Percentiles rank a stretch among this genome's conserved stretches.
These are phyloP conservation scores for Ernsta delagoae DNA, from an alignment of 2,888 invertebrate genomes.

Conservation along the genomic window DNA sequence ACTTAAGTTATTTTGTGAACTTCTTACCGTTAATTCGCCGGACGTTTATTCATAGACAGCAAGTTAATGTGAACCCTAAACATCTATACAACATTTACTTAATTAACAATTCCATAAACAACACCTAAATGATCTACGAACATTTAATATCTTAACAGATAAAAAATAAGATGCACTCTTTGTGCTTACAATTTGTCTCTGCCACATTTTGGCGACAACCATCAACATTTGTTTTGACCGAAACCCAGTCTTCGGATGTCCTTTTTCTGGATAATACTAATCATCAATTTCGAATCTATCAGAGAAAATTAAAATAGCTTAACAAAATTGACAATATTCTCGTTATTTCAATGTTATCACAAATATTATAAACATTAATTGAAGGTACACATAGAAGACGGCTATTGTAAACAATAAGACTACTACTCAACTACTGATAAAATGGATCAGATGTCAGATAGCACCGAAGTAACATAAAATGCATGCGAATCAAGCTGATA, in stretches of 20 bases:
- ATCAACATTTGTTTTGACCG: slow-evolving; percentile 45
- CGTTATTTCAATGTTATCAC: slow-evolving; percentile 40
- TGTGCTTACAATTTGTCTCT: slow-evolving; percentile 63
- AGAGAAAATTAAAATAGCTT: slow-evolving; percentile 55
- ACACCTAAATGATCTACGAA: slow-evolving; percentile 44
- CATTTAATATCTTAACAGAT: slow-evolving; percentile 67
- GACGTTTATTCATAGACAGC: not conserved
- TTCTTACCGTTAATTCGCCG: not conserved
- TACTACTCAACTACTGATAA: slow-evolving; percentile 34
- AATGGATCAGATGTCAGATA: slow-evolving; percentile 28
- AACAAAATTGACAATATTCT: slow-evolving; percentile 35
- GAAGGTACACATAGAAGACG: slow-evolving; percentile 45
- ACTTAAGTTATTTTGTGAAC: not conserved
- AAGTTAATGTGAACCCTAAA: not conserved
- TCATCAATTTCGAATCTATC: slow-evolving; percentile 83
- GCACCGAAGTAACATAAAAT: slow-evolving; percentile 44
- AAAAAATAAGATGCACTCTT: slow-evolving; percentile 67
- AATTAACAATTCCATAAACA: slow-evolving; percentile 8
- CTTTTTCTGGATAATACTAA: slow-evolving; percentile 67
- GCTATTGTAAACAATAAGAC: slow-evolving; percentile 43
- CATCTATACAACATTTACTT: not conserved
- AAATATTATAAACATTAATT: slow-evolving; percentile 45
- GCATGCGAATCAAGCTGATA: slow-evolving; percentile 36
- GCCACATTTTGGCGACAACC: slow-evolving; percentile 55
- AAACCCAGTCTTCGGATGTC: slow-evolving; percentile 53